Evolutionary conservation across 2,888 invertebrate species (phyloP), one percentile per base, ranked within the genome.

Genomic region (Eueremaeus valkanovi): DNA sequence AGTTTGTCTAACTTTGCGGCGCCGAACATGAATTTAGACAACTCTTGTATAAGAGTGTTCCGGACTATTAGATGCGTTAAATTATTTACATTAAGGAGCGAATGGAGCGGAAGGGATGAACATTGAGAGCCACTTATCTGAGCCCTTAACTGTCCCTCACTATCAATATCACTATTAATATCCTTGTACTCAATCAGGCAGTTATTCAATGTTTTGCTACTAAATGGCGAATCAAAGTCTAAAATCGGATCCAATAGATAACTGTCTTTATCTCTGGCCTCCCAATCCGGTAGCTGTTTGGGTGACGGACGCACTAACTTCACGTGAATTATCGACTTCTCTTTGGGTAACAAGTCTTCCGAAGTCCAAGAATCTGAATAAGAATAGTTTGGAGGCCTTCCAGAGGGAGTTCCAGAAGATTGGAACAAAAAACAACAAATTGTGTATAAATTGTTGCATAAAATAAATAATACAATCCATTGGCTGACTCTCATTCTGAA

Each of bases 211-310:
- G 24, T 29, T 24, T 75, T 27, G 9, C 31, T 70, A 18, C 40
- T 42, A 58, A 75, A 31, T 11, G 76, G 74, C 18, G 76, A 74
- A 75, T 76, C 76, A 75, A 76, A 76, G 61, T 76, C 72, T 40
- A 76, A 75, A 68, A n/a, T 70, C 40, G 40, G 21, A 42, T 76
- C 76, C 33, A 63, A 63, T 11, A 75, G 55, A 51, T 75, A 75
- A 27, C 31, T 21, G 36, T 72, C 36, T 58, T 75, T 75, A 40
- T 72, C n/a, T 24, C 75, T 49, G 16, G 11, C 27, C 55, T 75
- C 61, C 40, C 58, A 36, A 9, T 70, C 55, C 16, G 70, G 29
- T 18, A 75, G 9, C 33, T 70, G 40, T 72, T 72, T 70, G n/a
- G 72, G 75, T 51, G 61, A 29, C n/a, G 70, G 70, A 55, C 70